Conservation (phyloP, 2,113 vertebrate species). For the Otocyon megalotis region DNA sequence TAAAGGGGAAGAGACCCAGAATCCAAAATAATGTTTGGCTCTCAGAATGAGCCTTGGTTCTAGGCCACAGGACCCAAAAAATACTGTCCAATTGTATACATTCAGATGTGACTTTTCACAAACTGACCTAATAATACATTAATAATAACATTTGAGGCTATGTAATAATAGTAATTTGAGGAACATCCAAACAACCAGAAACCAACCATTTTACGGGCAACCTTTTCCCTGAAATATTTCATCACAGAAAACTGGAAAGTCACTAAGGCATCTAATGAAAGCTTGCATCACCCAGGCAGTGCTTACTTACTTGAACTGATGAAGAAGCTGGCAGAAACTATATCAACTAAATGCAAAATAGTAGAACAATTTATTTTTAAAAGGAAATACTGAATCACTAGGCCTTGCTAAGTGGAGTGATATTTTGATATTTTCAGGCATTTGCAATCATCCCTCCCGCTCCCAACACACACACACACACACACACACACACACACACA, state of each 20-base stretch:
- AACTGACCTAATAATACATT: not conserved
- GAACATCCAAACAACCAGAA: not conserved
- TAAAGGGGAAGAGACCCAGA: not conserved
- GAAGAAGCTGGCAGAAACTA: not conserved
- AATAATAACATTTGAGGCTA: not conserved
- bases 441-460: not conserved
- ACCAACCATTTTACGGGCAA: not conserved
- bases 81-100: not conserved
- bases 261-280: not conserved
- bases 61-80: not conserved
- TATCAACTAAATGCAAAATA: slow-evolving; percentile 51
- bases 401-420: not conserved
- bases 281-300: not conserved
- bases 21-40: not conserved
- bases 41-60: not conserved
- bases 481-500: not conserved
- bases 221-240: not conserved
- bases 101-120: not conserved
- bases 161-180: not conserved
- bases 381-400: not conserved
- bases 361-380: not conserved
- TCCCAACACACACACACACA: not conserved
- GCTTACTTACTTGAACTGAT: not conserved
- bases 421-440: slow-evolving; percentile 12
- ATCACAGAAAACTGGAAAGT: not conserved